Percentiles rank a stretch among this genome's conserved stretches.
These are phyloP conservation scores for Myoxocephalus aenaeus DNA, from an alignment of 2,797 vertebrate genomes.

Conservation along the genomic window DNA sequence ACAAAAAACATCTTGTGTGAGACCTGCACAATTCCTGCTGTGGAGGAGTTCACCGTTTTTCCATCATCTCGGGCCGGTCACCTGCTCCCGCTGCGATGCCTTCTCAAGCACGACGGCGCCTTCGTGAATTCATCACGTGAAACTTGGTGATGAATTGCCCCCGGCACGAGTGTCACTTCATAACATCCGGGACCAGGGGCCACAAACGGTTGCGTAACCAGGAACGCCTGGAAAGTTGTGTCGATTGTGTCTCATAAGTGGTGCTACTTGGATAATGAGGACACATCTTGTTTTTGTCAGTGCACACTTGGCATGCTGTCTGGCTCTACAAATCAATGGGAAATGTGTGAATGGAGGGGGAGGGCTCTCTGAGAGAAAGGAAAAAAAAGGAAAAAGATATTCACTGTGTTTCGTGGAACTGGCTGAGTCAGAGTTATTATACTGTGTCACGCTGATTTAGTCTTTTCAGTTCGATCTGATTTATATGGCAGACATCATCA, in stretches of 20 bases:
- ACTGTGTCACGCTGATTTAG: slow-evolving; percentile 28
- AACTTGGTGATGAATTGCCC: slow-evolving; percentile 70
- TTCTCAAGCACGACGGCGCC: slow-evolving; percentile 51
- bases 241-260: slow-evolving; percentile 54
- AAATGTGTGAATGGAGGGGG: slow-evolving; percentile 16
- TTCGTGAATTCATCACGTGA: slow-evolving; percentile 67
- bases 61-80: neutral
- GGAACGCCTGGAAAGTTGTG: slow-evolving; percentile 42
- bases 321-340: slow-evolving; percentile 43
- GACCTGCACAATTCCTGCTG: neutral
- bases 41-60: neutral
- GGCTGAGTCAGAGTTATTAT: slow-evolving; percentile 51
- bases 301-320: slow-evolving; percentile 23
- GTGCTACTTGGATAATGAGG: slow-evolving; percentile 59
- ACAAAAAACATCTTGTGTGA: slow-evolving; percentile 44
- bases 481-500: slow-evolving; percentile 32
- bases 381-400: neutral
- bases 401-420: slow-evolving; percentile 25
- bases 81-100: slow-evolving; percentile 18
- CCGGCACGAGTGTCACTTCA: slow-evolving; percentile 58
- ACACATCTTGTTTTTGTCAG: slow-evolving; percentile 50
- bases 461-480: slow-evolving; percentile 27
- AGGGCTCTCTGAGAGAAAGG: neutral
- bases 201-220: slow-evolving; percentile 67
- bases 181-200: slow-evolving; percentile 69